Conservation (phyloP, 2,888 invertebrate genomes). For the Pristionchus entomophagus region DNA sequence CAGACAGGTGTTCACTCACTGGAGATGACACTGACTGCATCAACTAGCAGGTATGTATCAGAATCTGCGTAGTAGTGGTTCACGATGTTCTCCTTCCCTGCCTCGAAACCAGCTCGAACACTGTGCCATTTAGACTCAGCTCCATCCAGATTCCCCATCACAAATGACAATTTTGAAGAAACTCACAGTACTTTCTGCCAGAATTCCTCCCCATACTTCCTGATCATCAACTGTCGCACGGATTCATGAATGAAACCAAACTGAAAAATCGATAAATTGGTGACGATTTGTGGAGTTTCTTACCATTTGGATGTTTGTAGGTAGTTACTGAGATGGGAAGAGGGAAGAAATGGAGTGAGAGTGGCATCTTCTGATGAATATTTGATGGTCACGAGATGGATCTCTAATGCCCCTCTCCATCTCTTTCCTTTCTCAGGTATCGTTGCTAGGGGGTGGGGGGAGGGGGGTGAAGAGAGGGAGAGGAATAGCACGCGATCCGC, state of each 20-base stretch:
- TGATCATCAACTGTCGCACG: constrained; percentile 67
- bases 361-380: not conserved
- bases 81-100: constrained; percentile 69
- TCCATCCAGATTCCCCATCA: not conserved
- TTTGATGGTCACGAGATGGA: constrained; percentile 23
- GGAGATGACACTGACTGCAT: constrained; percentile 59
- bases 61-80: constrained; percentile 69
- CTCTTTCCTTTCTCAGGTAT: not conserved
- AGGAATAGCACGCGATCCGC: not conserved
- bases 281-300: not conserved
- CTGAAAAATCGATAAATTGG: constrained; percentile 50
- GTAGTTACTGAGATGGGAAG: constrained; percentile 6
- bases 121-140: constrained; percentile 34
- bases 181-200: constrained; percentile 67
- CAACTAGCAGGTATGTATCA: constrained; percentile 66
- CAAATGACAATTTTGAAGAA: not conserved
- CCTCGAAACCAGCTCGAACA: constrained; percentile 65
- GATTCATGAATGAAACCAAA: constrained; percentile 73
- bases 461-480: not conserved
- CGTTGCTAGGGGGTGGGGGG: constrained; percentile 13
- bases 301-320: not conserved
- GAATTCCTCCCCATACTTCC: constrained; percentile 67
- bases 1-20: constrained; percentile 51
- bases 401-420: not conserved
- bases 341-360: not conserved